Base-by-base conservation (phyloP, 2,888 invertebrate species). In the Cephalotes varians region DNA sequence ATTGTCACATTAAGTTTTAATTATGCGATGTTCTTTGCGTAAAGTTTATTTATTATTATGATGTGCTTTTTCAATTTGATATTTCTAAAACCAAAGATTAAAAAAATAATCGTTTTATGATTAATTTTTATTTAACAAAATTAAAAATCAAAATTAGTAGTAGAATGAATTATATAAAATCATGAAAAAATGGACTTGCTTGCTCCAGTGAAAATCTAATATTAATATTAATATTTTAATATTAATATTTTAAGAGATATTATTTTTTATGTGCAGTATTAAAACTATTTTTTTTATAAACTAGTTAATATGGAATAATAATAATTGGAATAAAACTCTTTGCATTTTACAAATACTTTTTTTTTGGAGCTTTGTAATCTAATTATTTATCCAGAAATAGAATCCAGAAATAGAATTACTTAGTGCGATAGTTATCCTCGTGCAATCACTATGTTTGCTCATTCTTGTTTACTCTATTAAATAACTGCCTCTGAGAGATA, bases 381-480 rank as follows among this genome's bases (percentile, higher is more conserved):
- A 44, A 34, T 60, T 74, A 65, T 65, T 15, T 40, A 28, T 40
- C 3, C 31, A 34, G n/a, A n/a, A n/a, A n/a, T n/a, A n/a, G n/a
- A n/a, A 62, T 62, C 49, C 25, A 74, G 34, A 76, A 76, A 76
- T 65, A 76, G 25, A 76, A 76, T 76, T 12, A n/a, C 15, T 74
- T n/a, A 34, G 12, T 40, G 12, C 18, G 4, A 37, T 74, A 28
- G 10, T 76, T 76, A 54, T 40, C 51, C 25, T 54, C 12, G 34
- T 7, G 28, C 34, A 73, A 73, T 49, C 21, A n/a, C 5, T 49
- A 62, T 10, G 21, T 51, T 62, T 6, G 49, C 18, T 40, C 31
- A 12, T 44, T 10, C 28, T 65, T 65, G 15, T 69, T 44, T 77
- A 44, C 21, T 67, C 10, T 15, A 10, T 76, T 31, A 69, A 77